Evolutionary conservation across 2,797 vertebrate genomes (phyloP), one percentile per base, ranked within the genome.

Genomic region (Gambelia wislizenii): DNA sequence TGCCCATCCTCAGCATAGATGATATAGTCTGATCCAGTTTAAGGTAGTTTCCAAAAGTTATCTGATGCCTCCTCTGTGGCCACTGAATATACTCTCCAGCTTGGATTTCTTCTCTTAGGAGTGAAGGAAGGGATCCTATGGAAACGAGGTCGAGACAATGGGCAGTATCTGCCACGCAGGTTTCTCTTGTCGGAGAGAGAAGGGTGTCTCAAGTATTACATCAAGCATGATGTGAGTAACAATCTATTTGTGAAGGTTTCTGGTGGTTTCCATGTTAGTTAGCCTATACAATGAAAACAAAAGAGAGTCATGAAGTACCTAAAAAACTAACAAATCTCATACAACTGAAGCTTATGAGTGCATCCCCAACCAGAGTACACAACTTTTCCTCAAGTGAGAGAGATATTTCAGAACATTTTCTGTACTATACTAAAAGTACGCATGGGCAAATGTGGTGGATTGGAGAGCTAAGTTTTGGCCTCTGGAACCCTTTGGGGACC

Each of bases 101-200:
- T 87, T 92, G 9, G 6, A 30, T 92, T 94, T 95, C 87, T 91
- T 30, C 61, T 95, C 69, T 52, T 96, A 99, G 98, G 96, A 64
- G 84, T 89, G 30, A 97, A 96, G 93, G 98, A 98, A 30, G 98
- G 98, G 74, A 90, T 97, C 92, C 95, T 99, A 87, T 98, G 98
- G 97, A 99, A 99, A 94, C 97, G 97, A 85, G 98, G 98, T 76
- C 96, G 98, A 94, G 98, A 99, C 96, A 98, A 97, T 0, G 98
- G 98, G 9, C 98, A 98, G 96, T 99, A 98, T 92, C 91, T 98
- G 83, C 97, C 90, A 94, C 97, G 98, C 88, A 97, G 98, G 91
- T 99, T 99, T 79, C 95, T 99, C 86, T 97, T 99, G 86, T 98
- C 98, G 0, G 97, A 98, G 95, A 93, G 96, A 91, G 98, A 98